These are phyloP conservation scores for Phoeniculus purpureus DNA, from an alignment of 2,797 vertebrate genomes.

Conservation along the genomic window DNA sequence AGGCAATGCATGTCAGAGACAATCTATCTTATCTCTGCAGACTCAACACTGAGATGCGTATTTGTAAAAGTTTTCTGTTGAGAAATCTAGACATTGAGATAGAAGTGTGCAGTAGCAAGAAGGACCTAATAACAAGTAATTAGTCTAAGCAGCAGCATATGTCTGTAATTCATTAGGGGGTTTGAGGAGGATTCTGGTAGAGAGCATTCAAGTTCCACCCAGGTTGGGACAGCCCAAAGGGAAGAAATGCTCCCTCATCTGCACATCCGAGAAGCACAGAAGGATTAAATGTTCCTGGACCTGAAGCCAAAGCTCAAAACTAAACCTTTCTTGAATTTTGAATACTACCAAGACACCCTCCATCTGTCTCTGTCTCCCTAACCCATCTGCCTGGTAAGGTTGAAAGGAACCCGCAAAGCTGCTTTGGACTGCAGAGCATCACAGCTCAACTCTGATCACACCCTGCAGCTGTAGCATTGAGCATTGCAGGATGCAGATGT, in stretches of 20 bases:
- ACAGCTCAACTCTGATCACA: fast-evolving
- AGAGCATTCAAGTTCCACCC: neutral
- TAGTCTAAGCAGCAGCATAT: neutral
- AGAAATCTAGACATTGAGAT: neutral
- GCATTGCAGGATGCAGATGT: neutral
- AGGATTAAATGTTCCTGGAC: neutral
- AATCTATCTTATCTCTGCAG: neutral
- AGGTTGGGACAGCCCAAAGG: neutral
- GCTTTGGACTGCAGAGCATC: neutral
- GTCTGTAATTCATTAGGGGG: neutral
- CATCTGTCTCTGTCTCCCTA: neutral
- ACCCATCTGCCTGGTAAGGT: neutral
- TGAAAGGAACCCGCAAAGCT: neutral
- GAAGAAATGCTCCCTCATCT: neutral
- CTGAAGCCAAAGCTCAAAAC: neutral
- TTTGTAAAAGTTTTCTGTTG: neutral
- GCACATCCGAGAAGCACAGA: neutral
- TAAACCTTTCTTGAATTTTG: neutral
- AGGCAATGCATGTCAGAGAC: neutral
- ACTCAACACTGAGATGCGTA: neutral
- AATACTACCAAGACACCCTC: neutral
- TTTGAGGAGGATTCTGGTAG: neutral
- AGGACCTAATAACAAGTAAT: neutral
- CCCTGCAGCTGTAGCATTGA: neutral
- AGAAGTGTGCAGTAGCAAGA: neutral